Percentiles rank a stretch among this genome's conserved stretches.
phyloP scores from a whole-genome alignment of 2,113 vertebrate genomes.

The Apus apus region DNA sequence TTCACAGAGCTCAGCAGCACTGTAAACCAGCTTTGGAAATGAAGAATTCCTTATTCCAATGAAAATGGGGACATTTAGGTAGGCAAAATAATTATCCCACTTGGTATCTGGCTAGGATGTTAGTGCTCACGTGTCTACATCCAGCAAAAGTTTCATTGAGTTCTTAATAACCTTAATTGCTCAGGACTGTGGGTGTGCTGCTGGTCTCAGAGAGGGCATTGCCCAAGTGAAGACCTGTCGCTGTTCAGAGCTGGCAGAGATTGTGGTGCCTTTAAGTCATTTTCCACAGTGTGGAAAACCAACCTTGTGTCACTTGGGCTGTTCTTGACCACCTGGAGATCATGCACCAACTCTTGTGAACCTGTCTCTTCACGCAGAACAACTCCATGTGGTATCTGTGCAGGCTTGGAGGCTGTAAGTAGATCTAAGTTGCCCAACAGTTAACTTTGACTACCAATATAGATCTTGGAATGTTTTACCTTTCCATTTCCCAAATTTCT shows the following conservation, averaged over 20 bases:
- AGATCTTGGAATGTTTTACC: neutral
- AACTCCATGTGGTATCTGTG: neutral
- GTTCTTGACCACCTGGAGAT: neutral
- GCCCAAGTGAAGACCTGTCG: neutral
- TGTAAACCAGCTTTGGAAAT: conserved; percentile 6
- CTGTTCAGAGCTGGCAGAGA: neutral
- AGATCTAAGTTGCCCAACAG: rapidly evolving
- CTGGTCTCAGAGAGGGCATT: neutral
- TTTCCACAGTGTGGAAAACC: too few species aligned
- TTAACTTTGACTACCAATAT: neutral
- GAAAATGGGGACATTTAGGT: conserved; percentile 27
- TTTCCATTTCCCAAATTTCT: neutral
- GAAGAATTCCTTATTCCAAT: conserved; percentile 1
- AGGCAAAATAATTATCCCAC: conserved; percentile 37
- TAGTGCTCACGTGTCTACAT: rapidly evolving
- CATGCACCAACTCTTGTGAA: rapidly evolving
- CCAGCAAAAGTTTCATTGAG: neutral
- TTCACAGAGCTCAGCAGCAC: neutral
- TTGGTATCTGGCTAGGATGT: neutral
- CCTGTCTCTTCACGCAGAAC: rapidly evolving
- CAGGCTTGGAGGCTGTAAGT: neutral
- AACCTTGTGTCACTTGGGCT: neutral
- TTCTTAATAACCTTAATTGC: neutral
- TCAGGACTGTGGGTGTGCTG: neutral
- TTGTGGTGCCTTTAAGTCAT: rapidly evolving